phyloP scores from a whole-genome alignment of 2,113 vertebrate species.

The Leucosticte australis region DNA sequence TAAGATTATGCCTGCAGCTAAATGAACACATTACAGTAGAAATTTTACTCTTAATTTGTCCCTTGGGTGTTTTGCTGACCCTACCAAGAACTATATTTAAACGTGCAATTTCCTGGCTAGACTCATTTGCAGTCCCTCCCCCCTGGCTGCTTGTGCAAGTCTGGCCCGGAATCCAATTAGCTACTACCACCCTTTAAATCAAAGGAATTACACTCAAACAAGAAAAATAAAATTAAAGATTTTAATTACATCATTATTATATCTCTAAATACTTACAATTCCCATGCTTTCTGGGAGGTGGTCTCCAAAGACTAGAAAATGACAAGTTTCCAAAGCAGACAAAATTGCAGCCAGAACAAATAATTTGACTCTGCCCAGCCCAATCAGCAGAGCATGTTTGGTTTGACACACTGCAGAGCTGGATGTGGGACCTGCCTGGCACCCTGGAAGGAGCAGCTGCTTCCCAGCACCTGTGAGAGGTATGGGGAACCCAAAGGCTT shows the following conservation, averaged over 20 bases:
- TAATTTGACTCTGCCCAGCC: neutral
- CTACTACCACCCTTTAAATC: slow-evolving; percentile 27
- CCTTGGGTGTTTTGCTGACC: slow-evolving; percentile 39
- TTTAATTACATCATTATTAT: slow-evolving; percentile 28
- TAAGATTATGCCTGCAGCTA: neutral
- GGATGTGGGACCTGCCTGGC: neutral
- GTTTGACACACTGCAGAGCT: neutral
- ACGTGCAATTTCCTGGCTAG: slow-evolving; percentile 54
- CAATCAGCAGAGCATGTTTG: neutral
- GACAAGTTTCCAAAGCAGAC: neutral
- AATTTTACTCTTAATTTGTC: slow-evolving; percentile 26
- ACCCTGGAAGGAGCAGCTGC: neutral
- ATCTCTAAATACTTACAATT: neutral
- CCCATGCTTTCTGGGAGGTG: neutral
- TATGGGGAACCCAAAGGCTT: neutral
- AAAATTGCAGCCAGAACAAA: neutral
- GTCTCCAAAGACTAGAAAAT: neutral
- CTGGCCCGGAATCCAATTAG: slow-evolving; percentile 48
- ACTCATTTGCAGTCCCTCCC: slow-evolving; percentile 26
- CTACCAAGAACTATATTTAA: slow-evolving; percentile 53
- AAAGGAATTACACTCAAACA: slow-evolving; percentile 13
- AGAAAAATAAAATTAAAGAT: slow-evolving; percentile 19
- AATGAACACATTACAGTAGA: slow-evolving; percentile 33
- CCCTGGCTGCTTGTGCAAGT: neutral
- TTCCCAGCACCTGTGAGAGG: neutral